Conservation (phyloP, 2,797 vertebrate genomes). For the Rhabdomys pumilio region DNA sequence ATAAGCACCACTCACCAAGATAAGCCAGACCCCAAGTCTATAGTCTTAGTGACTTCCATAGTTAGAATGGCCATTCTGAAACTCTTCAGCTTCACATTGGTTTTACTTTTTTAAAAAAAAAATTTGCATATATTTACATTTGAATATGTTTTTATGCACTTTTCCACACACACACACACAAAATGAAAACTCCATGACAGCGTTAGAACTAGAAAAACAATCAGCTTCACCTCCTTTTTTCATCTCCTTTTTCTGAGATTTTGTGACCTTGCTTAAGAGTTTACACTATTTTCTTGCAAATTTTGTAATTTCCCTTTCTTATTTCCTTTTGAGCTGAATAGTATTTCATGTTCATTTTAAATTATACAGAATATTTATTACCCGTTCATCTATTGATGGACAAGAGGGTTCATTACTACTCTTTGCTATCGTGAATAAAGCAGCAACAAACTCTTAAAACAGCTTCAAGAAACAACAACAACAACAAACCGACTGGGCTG, state of each 20-base stretch:
- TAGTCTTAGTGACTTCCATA: neutral
- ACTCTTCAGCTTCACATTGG: too few species aligned
- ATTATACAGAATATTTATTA: neutral
- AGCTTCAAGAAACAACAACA: neutral
- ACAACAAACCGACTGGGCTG: too few species aligned
- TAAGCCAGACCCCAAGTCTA: neutral
- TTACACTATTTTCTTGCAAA: neutral
- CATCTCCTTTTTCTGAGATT: neutral
- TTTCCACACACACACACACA: neutral
- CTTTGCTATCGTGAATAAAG: neutral
- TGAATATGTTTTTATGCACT: neutral
- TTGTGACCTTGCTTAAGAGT: neutral
- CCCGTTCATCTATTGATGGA: neutral
- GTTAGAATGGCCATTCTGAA: neutral
- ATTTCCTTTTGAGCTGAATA: constrained; percentile 2
- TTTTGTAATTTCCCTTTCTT: neutral
- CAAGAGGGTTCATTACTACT: neutral
- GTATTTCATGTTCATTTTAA: neutral
- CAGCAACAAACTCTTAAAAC: neutral
- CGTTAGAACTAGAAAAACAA: neutral
- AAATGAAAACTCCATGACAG: neutral
- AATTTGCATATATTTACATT: neutral
- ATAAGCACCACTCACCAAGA: neutral
- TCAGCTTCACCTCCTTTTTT: neutral
- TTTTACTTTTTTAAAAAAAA: neutral